A percentile compares a stretch with the other conserved stretches of the same genome.
Conservation (phyloP, 1,140 invertebrate species). For the Drosophila guanche region DNA sequence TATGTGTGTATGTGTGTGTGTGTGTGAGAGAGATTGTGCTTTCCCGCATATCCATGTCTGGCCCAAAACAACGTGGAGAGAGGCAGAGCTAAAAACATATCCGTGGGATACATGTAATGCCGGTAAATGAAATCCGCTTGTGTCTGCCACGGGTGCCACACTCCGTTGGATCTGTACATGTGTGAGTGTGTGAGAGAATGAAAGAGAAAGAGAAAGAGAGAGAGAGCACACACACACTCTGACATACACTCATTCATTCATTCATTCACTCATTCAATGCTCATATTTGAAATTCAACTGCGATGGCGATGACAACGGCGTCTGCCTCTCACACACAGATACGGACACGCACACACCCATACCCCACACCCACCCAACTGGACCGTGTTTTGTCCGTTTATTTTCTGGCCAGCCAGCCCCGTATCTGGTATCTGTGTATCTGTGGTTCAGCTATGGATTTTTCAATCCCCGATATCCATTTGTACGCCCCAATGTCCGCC, state of each 20-base stretch:
- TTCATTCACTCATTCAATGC: slow-evolving; percentile 71
- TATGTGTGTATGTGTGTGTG: slow-evolving; percentile 27
- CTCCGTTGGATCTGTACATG: not conserved
- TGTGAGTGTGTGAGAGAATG: slow-evolving; percentile 16
- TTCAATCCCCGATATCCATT: slow-evolving; percentile 83
- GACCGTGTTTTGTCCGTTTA: slow-evolving; percentile 48
- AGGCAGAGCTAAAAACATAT: slow-evolving; percentile 76
- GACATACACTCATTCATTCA: slow-evolving; percentile 26
- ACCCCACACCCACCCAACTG: slow-evolving; percentile 21
- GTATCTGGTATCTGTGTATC: slow-evolving; percentile 66
- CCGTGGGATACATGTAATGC: slow-evolving; percentile 80
- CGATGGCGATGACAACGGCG: slow-evolving; percentile 72
- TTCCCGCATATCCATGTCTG: slow-evolving; percentile 74
- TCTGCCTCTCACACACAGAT: slow-evolving; percentile 34
- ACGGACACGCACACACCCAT: slow-evolving; percentile 21
- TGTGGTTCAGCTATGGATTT: slow-evolving; percentile 82
- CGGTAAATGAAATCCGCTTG: slow-evolving; percentile 81
- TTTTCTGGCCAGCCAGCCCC: slow-evolving; percentile 35
- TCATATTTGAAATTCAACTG: slow-evolving; percentile 75
- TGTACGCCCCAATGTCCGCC: slow-evolving; percentile 73
- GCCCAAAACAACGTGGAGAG: slow-evolving; percentile 30
- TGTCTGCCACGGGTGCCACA: slow-evolving; percentile 50
- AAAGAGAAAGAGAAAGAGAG: slow-evolving; percentile 4
- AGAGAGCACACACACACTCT: not conserved
- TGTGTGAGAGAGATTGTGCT: slow-evolving; percentile 38